Evolutionary conservation across 2,888 invertebrate genomes (phyloP).

Genomic region (Troglohyphantes excavatus): DNA sequence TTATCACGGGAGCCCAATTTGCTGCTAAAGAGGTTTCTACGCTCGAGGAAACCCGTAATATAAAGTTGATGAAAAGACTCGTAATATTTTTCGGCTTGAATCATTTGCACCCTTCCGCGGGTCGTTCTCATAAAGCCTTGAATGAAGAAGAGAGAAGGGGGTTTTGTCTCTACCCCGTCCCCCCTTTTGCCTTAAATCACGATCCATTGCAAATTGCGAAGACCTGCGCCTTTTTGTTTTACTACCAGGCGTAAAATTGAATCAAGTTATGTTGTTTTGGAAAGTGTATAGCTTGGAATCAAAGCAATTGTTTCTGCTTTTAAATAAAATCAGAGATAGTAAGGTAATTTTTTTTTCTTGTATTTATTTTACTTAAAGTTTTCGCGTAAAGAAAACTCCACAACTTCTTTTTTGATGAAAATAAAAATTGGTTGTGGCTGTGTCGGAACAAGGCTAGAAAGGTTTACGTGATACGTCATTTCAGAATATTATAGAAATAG

Average conservation of each 20-base stretch:
- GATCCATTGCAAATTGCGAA: not conserved
- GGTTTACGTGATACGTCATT: too few species aligned
- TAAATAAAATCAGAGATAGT: too few species aligned
- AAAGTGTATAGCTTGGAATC: too few species aligned
- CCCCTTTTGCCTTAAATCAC: constrained; percentile 11
- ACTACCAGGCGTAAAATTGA: not conserved
- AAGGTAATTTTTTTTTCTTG: too few species aligned
- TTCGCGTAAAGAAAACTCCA: too few species aligned
- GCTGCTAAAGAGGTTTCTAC: not conserved
- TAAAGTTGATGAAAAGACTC: constrained; percentile 34
- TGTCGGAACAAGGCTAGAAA: too few species aligned
- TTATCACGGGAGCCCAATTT: not conserved
- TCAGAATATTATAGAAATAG: too few species aligned
- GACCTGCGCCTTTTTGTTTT: not conserved
- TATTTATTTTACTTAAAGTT: too few species aligned
- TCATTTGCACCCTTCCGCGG: constrained; percentile 8
- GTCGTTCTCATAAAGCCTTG: constrained; percentile 9
- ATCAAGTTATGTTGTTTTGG: not conserved
- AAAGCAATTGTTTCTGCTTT: too few species aligned
- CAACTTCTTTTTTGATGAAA: too few species aligned
- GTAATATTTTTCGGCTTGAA: constrained; percentile 23
- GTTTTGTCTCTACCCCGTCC: not conserved
- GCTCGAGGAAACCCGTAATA: not conserved
- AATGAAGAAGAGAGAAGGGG: not conserved
- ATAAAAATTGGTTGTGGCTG: too few species aligned